Evolutionary conservation across 2,888 invertebrate species (phyloP).

Genomic region (Stratiomys singularior): DNA sequence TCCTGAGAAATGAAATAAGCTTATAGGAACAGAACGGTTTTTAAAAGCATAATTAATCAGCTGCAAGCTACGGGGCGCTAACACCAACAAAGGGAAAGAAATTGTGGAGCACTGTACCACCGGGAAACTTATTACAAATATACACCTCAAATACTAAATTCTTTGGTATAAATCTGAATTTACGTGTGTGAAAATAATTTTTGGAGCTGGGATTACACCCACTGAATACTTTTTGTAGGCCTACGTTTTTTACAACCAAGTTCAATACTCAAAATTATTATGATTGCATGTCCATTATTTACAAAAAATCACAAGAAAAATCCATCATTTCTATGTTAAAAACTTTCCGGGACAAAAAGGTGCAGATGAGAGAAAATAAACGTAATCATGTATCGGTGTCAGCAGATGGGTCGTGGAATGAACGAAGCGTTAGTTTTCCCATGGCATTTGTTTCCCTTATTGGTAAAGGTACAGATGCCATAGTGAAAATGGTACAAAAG

Average conservation of each 20-base stretch:
- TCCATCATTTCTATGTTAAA: not conserved
- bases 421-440: constrained; percentile 8
- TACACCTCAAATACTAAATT: too few relatives aligned
- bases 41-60: too few relatives aligned
- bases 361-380: not conserved
- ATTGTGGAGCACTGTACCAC: too few relatives aligned
- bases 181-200: too few relatives aligned
- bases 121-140: too few relatives aligned
- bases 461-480: not conserved
- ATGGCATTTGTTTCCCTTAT: constrained; percentile 9
- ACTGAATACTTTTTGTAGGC: not conserved
- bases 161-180: too few relatives aligned
- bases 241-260: not conserved
- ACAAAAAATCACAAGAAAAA: not conserved
- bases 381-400: not conserved
- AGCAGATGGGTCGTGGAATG: constrained; percentile 22
- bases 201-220: not conserved
- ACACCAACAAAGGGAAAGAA: too few relatives aligned
- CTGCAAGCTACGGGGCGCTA: too few relatives aligned
- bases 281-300: not conserved
- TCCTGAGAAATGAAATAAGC: too few relatives aligned
- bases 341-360: not conserved
- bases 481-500: not conserved
- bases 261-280: not conserved
- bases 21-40: too few relatives aligned